Conservation (phyloP, 2,888 invertebrate genomes). For the Hydriomena furcata region DNA sequence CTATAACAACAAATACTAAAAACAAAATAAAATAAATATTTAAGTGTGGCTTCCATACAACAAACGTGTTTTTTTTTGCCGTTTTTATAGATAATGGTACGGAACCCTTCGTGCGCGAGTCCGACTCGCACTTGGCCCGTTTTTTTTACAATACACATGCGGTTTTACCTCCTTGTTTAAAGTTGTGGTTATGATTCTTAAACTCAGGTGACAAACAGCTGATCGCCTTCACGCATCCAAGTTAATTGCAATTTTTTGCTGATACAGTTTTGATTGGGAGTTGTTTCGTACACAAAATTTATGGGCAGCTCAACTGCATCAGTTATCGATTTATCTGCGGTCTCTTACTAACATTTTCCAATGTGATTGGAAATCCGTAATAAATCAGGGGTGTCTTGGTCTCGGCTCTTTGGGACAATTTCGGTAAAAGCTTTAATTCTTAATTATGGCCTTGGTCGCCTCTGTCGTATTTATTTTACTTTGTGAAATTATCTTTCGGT, state of each 20-base stretch:
- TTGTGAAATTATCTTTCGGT: conserved; percentile 59
- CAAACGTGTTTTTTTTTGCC: too few relatives aligned
- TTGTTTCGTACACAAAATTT: conserved; percentile 34
- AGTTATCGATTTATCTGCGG: conserved; percentile 57
- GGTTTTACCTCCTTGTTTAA: conserved; percentile 3
- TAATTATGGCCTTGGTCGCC: conserved; percentile 68
- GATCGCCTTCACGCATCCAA: conserved; percentile 20
- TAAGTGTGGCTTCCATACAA: too few relatives aligned
- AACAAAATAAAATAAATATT: too few relatives aligned
- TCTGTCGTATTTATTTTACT: conserved; percentile 70
- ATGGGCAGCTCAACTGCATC: conserved; percentile 45
- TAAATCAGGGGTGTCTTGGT: conserved; percentile 63
- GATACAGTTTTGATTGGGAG: conserved; percentile 34
- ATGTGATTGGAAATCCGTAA: conserved; percentile 62
- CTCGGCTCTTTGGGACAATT: conserved; percentile 63
- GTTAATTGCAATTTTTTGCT: conserved; percentile 34
- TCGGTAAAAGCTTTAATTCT: conserved; percentile 73
- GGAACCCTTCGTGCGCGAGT: too few relatives aligned
- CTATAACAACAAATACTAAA: too few relatives aligned
- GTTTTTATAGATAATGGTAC: too few relatives aligned
- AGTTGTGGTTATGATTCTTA: background rate
- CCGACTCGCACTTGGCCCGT: too few relatives aligned
- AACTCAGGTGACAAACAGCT: conserved; percentile 13
- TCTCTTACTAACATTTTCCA: conserved; percentile 63
- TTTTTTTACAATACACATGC: conserved; percentile 6